Conservation (phyloP, 2,888 invertebrate genomes). For the Spialia ferax region DNA sequence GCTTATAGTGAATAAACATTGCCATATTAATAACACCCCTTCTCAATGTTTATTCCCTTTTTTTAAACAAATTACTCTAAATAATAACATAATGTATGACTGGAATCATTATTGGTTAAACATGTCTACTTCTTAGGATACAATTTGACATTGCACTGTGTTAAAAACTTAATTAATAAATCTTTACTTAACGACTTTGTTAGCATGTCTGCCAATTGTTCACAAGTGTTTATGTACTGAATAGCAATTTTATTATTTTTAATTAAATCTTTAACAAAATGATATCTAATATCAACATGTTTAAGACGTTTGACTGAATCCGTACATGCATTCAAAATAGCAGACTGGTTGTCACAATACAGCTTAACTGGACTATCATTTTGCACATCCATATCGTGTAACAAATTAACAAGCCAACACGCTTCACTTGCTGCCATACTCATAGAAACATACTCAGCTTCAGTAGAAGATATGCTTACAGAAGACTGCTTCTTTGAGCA, state of each 20-base stretch:
- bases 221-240: neutral
- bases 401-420: neutral
- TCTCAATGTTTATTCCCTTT: too few relatives aligned
- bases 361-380: neutral
- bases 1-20: too few relatives aligned
- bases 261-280: neutral
- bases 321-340: neutral
- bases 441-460: neutral
- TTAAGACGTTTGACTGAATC: neutral
- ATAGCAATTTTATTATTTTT: neutral
- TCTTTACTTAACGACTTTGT: neutral
- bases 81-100: too few relatives aligned
- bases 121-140: too few relatives aligned
- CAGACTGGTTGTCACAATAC: slow-evolving; percentile 1
- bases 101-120: too few relatives aligned
- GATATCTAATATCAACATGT: neutral
- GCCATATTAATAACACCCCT: too few relatives aligned
- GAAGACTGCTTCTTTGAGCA: neutral
- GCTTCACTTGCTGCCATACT: neutral
- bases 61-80: too few relatives aligned
- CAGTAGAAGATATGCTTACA: slow-evolving; percentile 1
- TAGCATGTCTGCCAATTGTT: neutral
- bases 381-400: neutral
- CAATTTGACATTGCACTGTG: too few relatives aligned
- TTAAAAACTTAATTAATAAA: too few relatives aligned